A percentile compares a stretch with the other conserved stretches of the same genome.
Conservation (phyloP, 2,113 vertebrate species). For the Nerophis ophidion region DNA sequence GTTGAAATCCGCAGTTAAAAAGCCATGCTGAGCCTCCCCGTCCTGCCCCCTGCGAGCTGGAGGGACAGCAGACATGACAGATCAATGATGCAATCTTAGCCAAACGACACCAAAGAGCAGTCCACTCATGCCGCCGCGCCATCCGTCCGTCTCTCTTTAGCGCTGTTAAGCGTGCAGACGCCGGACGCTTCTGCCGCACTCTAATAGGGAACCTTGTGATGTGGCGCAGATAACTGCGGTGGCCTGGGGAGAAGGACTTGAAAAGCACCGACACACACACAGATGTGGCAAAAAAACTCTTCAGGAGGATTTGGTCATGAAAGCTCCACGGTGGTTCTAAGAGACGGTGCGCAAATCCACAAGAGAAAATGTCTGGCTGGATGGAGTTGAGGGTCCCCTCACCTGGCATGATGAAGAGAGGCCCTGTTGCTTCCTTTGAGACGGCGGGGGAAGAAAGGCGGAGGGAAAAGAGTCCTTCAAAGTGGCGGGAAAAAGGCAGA, state of each 20-base stretch:
- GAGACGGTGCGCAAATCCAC: conserved; percentile 46
- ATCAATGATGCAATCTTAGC: conserved; percentile 68
- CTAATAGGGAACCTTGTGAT: conserved; percentile 65
- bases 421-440: conserved; percentile 61
- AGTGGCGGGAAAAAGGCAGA: conserved; percentile 19
- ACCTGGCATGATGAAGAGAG: conserved; percentile 68
- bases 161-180: conserved; percentile 55
- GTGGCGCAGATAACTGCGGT: conserved; percentile 64
- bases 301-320: conserved; percentile 72
- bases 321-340: conserved; percentile 60
- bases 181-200: conserved; percentile 63
- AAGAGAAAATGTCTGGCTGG: conserved; percentile 31
- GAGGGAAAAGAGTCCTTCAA: conserved; percentile 43
- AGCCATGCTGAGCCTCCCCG: conserved; percentile 47
- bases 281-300: conserved; percentile 40
- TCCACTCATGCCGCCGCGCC: conserved; percentile 27
- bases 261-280: conserved; percentile 48
- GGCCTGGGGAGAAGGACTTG: conserved; percentile 62
- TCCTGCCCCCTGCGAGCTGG: conserved; percentile 8
- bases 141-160: conserved; percentile 43
- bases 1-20: conserved; percentile 55
- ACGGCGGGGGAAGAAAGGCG: conserved; percentile 47
- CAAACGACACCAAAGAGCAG: conserved; percentile 44
- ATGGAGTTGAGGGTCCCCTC: conserved; percentile 54
- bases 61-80: conserved; percentile 48